phyloP scores from a whole-genome alignment of 53 echinoderm and acorn worm genomes.

The Paracentrotus lividus region DNA sequence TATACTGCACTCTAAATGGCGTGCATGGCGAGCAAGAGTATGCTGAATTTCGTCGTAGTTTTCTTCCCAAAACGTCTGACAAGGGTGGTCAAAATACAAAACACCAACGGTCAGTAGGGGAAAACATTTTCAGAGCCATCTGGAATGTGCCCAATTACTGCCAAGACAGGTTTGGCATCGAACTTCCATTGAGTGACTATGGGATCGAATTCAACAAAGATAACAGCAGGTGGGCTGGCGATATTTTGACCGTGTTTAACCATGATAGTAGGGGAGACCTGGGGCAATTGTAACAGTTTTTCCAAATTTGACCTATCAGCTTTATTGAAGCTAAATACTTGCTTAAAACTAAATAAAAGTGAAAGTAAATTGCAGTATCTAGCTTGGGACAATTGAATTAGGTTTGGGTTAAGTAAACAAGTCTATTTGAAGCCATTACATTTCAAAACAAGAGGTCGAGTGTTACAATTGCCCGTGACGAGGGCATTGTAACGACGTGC shows the following conservation, averaged over 20 bases:
- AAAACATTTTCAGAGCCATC: background rate
- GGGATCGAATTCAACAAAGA: conserved; percentile 41
- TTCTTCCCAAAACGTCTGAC: background rate
- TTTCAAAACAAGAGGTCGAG: too few relatives aligned
- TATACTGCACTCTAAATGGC: background rate
- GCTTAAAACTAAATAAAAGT: too few relatives aligned
- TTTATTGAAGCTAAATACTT: too few relatives aligned
- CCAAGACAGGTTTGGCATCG: background rate
- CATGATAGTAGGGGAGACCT: too few relatives aligned
- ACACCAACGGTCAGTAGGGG: background rate
- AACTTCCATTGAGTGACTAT: background rate
- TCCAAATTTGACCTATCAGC: too few relatives aligned
- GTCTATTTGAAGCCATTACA: too few relatives aligned
- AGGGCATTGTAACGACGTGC: too few relatives aligned
- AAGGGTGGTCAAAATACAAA: background rate
- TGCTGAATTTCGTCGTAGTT: background rate
- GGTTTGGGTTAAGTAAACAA: too few relatives aligned
- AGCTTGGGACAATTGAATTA: too few relatives aligned
- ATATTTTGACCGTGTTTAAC: background rate
- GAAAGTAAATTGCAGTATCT: too few relatives aligned
- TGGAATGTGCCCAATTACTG: conserved; percentile 27
- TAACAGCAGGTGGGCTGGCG: background rate
- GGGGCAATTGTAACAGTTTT: too few relatives aligned
- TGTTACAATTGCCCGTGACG: too few relatives aligned
- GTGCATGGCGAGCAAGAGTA: background rate